These are phyloP conservation scores for Stegophylla sp. DNA, from an alignment of 2,888 invertebrate genomes.

Conservation along the genomic window DNA sequence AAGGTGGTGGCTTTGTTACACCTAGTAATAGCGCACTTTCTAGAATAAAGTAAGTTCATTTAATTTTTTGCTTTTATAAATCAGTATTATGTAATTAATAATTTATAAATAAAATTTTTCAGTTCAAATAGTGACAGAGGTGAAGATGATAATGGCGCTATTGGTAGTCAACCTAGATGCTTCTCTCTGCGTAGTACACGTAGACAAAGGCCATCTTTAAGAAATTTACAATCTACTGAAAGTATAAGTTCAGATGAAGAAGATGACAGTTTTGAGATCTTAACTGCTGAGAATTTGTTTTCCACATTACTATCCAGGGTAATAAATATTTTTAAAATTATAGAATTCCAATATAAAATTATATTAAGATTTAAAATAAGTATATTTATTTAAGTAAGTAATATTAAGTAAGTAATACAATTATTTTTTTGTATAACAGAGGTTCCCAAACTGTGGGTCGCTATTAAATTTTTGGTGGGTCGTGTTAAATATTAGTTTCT, in stretches of 20 bases:
- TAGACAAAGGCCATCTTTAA: conserved; percentile 67
- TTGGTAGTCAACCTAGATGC: conserved; percentile 66
- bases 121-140: conserved; percentile 63
- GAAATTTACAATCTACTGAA: conserved; percentile 74
- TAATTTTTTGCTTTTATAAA: not conserved
- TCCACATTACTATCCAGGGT: conserved; percentile 85
- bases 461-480: no score
- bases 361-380: no score
- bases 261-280: conserved; percentile 88
- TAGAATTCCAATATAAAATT: no score
- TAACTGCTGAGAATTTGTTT: conserved; percentile 89
- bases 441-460: no score
- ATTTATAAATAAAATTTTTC: not conserved
- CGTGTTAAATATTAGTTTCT: no score
- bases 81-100: not conserved
- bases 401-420: no score
- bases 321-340: conserved; percentile 58
- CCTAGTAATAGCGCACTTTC: conserved; percentile 75
- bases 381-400: no score
- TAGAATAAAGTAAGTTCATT: conserved; percentile 62
- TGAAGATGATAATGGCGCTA: conserved; percentile 63
- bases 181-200: conserved; percentile 72
- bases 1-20: conserved; percentile 85
- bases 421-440: no score
- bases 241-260: conserved; percentile 88